Percentiles rank a stretch among this genome's conserved stretches.
Evolutionary conservation across 2,113 vertebrate species (phyloP).

Genomic region (Bagarius yarrelli): DNA sequence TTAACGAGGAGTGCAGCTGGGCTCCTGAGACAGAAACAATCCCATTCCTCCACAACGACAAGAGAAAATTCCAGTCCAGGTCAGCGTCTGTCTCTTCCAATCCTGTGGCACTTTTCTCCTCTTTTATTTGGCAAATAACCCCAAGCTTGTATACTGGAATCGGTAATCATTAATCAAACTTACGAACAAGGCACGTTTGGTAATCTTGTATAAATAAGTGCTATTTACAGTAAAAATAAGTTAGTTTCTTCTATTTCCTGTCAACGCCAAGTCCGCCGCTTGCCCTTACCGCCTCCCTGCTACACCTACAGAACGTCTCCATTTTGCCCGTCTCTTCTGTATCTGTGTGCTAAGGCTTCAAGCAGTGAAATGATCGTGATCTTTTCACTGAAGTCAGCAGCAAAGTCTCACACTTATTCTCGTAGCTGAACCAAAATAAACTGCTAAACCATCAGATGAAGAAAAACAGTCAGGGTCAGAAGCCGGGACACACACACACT

Average conservation of each 20-base stretch:
- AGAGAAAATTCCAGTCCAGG: background rate
- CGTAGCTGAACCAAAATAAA: background rate
- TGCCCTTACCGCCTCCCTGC: background rate
- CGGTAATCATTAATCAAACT: slow-evolving; percentile 49
- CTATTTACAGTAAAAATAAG: slow-evolving; percentile 63
- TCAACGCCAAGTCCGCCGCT: slow-evolving; percentile 28
- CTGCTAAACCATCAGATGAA: background rate
- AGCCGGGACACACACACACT: too few species aligned
- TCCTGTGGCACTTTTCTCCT: slow-evolving; percentile 19
- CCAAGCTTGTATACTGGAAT: slow-evolving; percentile 43
- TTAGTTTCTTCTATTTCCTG: slow-evolving; percentile 57
- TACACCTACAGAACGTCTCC: background rate
- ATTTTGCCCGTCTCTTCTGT: background rate
- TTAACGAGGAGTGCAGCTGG: slow-evolving; percentile 29
- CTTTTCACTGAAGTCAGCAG: slow-evolving; percentile 17
- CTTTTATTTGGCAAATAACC: slow-evolving; percentile 53
- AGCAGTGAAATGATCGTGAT: background rate
- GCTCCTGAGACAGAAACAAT: slow-evolving; percentile 38
- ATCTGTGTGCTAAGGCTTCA: background rate
- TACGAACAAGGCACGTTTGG: slow-evolving; percentile 61
- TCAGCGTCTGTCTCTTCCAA: slow-evolving; percentile 19
- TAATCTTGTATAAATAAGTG: slow-evolving; percentile 57
- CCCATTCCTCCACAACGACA: background rate
- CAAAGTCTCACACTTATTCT: background rate
- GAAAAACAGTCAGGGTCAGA: too few species aligned